Evolutionary conservation across 2,797 vertebrate species (phyloP), one percentile per base, ranked within the genome.

Genomic region (Enteromius fasciolatus): DNA sequence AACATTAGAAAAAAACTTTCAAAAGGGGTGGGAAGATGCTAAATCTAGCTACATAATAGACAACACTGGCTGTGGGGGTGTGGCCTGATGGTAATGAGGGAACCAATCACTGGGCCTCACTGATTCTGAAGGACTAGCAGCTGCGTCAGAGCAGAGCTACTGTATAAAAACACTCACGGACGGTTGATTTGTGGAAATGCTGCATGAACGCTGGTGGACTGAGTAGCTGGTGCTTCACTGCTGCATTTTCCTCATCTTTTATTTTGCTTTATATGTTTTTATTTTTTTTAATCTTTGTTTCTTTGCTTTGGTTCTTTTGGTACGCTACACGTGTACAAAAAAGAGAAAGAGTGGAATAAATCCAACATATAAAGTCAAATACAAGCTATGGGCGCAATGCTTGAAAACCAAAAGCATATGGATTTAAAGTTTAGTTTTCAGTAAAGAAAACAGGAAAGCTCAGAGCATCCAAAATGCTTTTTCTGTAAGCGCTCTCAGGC

Each of bases 361-460:
- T 64, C 28, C 61, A 33, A 3, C 15, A 18, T 18, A 64, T 64
- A 28, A 61, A 61, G 57, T 63, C 61, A 63, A 3, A 6, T 3
- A 31, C 61, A 17, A 31, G 17, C 61, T 28, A 18, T 39, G 8
- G 33, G 33, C 31, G 8, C 15, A 20, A 50, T 50, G 48, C 48
- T 50, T 6, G 5, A 50, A 50, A 50, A 50, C 15, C 48, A 18
- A 18, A 50, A 18, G 5, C 7, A 18, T 33, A 31, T 28, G 2
- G 41, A 31, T 76, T 50, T 28, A 20, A 57, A 8, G n/a, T 31
- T 74, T n/a, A 63, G 25, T 77, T 33, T 80, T 70, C 12, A 44
- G 23, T 1, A 33, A 33, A 33, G 31, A 33, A 70, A 61, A 79
- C 50, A 46, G 67, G 67, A 80, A 80, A 59, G 52, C 1, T 0